Evolutionary conservation across 2,888 invertebrate genomes (phyloP), one percentile per base, ranked within the genome.

Genomic region (Cephus runcator): DNA sequence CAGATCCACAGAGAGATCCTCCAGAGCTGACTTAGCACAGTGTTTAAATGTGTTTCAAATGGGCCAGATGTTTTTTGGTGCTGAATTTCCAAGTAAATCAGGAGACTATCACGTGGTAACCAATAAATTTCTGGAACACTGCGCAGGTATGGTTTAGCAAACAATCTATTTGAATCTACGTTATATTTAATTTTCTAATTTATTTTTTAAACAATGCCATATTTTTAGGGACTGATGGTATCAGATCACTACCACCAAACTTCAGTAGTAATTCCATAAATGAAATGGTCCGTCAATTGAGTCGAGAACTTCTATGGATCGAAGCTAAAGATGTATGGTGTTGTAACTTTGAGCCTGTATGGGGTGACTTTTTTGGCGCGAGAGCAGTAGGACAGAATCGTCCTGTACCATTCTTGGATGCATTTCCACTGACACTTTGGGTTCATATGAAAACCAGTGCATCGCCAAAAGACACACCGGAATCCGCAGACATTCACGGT

Each of bases 261-360:
- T 87, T 91, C 87, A 84, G 90, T 71, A 87, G 85, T 83, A 93
- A 93, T 89, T 87, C 90, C 1, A 85, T 94, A 0, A 93, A 93
- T 80, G 94, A 94, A 87, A 92, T 94, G 85, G 92, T 93, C 6
- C 93, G 93, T 0, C 89, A 92, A 76, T 83, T 92, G 73, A 90
- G 87, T 56, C 88, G 92, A 12, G 93, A 93, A 0, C 91, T 94
- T 34, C 87, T 97, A 77, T 97, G 97, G 97, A 95, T 95, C 0
- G 97, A 97, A 90, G 95, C 95, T n/a, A 94, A 97, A 83, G 95
- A 96, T 85, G 95, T 98, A 15, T 98, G 98, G 96, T 97, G 96
- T 90, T 94, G 97, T 23, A 94, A 95, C 85, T 93, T 97, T 71
- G 98, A 98, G 90, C 98, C 98, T 0, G 93, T 98, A 76, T 98